Evolutionary conservation across 2,797 vertebrate species (phyloP), one percentile per base, ranked within the genome.

Genomic region (Sarcoramphus papa): DNA sequence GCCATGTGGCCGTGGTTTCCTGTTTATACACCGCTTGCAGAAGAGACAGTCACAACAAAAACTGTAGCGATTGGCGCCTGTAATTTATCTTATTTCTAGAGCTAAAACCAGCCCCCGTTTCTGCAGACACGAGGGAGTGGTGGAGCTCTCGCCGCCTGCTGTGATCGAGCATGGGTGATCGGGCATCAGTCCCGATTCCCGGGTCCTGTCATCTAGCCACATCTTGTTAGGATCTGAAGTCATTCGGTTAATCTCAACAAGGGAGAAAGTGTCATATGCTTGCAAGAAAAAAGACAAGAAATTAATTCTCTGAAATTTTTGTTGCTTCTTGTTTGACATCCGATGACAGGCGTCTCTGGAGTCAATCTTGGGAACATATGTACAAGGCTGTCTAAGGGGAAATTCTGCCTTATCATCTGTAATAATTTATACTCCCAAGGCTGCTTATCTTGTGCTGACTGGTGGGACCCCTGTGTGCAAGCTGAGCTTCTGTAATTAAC

Each of bases 401-500:
- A 85, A 68, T 35, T 77, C 84, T 93, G 79, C 80, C 27, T 89
- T 47, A 92, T 92, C 84, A 70, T 95, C 94, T 53, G 40, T 11
- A 24, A 35, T 81, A 83, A 81, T 73, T 88, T 92, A 94, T 80
- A 67, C 60, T 72, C 41, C 90, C 40, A 48, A 68, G 47, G 74
- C 84, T 74, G 47, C 92, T 87, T 94, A 72, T 90, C 85, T 87
- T 21, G 9, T 31, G 75, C 56, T 90, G 93, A 79, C 82, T 88
- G 85, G 60, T n/a, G 75, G 67, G 86, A 96, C n/a, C 30, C 15
- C 57, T 45, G 27, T 18, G 75, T 40, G 60, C 85, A 72, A 73
- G 81, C 80, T 30, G 31, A 56, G 77, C 81, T 83, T 77, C 95
- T 85, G 92, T 74, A 93, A 90, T 91, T 84, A 85, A 47, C 69